Base-by-base conservation (phyloP, 2,113 vertebrate genomes). In the Nerophis lumbriciformis region DNA sequence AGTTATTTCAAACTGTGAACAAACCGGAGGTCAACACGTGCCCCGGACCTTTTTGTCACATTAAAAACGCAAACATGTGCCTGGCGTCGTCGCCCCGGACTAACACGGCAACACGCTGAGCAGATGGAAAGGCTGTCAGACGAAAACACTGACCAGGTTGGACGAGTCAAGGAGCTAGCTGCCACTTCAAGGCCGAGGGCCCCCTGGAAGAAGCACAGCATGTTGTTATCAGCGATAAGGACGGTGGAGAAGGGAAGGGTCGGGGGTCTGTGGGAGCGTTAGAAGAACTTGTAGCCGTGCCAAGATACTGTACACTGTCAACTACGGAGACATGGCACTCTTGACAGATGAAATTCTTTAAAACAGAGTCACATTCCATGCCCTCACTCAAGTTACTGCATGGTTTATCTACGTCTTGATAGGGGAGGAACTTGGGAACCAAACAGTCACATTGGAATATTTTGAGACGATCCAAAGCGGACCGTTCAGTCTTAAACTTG, bases 121-220 rank as follows among this genome's bases (percentile, higher is more conserved):
- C 28, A 28, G 28, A 15, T 48, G 48, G 45, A 66, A 70, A 54
- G 38, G 39, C 47, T 10, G 39, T 72, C 79, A 79, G 68, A 61
- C 73, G 63, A 62, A 78, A 76, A 79, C 77, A 83, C 64, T 78
- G 63, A 44, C 16, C 72, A 82, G 76, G 69, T 62, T 61, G 14
- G 5, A 66, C 16, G 50, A 59, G 71, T 42, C 19, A 14, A 63
- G 65, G 45, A 53, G n/a, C 8, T n/a, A 4, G 50, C 4, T 54
- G 56, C 38, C 60, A 44, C 45, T 58, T 13, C 19, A 62, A 73
- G 68, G 42, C 72, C 35, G 16, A 53, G 13, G 52, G 44, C 53
- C 47, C 62, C 47, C 53, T 1, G 48, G 61, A 52, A 58, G 37
- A 54, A 59, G 58, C 68, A 59, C 6, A 14, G 14, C 59, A 68